Base-by-base conservation (phyloP, 2,113 vertebrate genomes). In the Cryptomyrus ogoouensis region DNA sequence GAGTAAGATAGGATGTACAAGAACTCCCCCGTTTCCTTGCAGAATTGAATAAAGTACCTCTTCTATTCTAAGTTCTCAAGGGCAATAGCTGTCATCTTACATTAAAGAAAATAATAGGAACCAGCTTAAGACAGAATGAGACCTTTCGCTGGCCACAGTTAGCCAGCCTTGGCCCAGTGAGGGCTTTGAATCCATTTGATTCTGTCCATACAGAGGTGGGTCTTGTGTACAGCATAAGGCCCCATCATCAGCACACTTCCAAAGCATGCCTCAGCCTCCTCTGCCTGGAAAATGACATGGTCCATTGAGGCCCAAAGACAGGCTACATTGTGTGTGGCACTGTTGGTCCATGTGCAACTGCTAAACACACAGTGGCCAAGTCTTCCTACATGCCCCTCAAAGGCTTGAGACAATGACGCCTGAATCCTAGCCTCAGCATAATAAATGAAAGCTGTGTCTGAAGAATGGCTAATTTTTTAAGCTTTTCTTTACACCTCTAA, bases 231-330 rank as follows among this genome's bases (percentile, higher is more conserved):
- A 12, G 27, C 62, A 31, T 70, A 31, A 70, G 62, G 62, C 62
- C 9, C 24, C 62, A 66, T 27, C 62, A 66, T 66, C 62, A 66
- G n/a, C 62, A 66, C 62, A 70, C n/a, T 70, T 31, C n/a, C n/a
- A 70, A 70, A 31, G 62, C n/a, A 70, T 70, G 62, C 62, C 49
- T 31, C 47, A 31, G 42, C 88, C 88, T 31, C 19, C 88, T 74
- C 88, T 89, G 13, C 66, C 46, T 70, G n/a, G 88, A 66, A 89
- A 66, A 46, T 77, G 62, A 46, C 62, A 49, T 46, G 58, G 58
- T 24, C 88, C 88, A 77, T 74, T 74, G 88, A 77, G 62, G 27
- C 15, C n/a, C 46, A 74, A 46, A 74, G 66, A 89, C 42, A 89
- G 44, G 66, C 88, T 47, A 46, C 27, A 66, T 88, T 66, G 87